Conservation (phyloP, 2,888 invertebrate genomes). For the Amblyteles armatorius region DNA sequence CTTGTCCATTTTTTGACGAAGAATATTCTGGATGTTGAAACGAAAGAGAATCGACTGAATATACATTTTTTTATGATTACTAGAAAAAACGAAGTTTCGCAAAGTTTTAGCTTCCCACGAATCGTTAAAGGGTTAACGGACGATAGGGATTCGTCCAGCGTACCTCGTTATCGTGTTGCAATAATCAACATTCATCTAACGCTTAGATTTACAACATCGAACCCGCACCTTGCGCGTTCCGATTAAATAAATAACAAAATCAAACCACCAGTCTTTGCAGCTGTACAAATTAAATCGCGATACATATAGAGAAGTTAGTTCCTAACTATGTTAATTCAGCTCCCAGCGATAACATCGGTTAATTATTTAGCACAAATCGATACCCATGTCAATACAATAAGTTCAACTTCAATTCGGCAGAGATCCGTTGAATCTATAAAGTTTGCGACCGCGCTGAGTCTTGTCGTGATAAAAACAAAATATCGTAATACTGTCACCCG, state of each 20-base stretch:
- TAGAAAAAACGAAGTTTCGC: neutral
- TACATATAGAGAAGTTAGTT: constrained; percentile 1
- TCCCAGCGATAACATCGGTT: constrained; percentile 5
- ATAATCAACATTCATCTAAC: neutral
- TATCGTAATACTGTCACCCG: constrained; percentile 13
- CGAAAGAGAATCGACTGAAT: neutral
- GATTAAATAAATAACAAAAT: constrained; percentile 32
- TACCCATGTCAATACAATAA: constrained; percentile 26
- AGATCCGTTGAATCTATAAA: constrained; percentile 24
- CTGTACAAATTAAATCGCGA: constrained; percentile 6
- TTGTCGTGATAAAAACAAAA: constrained; percentile 15
- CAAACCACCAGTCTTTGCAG: constrained; percentile 11
- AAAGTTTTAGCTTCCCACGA: neutral
- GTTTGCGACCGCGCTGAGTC: constrained; percentile 20
- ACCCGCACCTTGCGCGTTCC: neutral
- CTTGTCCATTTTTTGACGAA: neutral
- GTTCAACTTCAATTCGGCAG: neutral
- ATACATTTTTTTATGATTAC: neutral
- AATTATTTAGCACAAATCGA: constrained; percentile 32
- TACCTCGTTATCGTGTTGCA: neutral
- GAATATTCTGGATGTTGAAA: neutral
- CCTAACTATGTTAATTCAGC: constrained; percentile 15
- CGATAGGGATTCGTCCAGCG: neutral
- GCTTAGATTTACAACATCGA: constrained; percentile 9
- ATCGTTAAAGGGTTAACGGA: neutral